These are phyloP conservation scores for Cephus cinctus DNA, from an alignment of 1,140 invertebrate species.

Conservation along the genomic window DNA sequence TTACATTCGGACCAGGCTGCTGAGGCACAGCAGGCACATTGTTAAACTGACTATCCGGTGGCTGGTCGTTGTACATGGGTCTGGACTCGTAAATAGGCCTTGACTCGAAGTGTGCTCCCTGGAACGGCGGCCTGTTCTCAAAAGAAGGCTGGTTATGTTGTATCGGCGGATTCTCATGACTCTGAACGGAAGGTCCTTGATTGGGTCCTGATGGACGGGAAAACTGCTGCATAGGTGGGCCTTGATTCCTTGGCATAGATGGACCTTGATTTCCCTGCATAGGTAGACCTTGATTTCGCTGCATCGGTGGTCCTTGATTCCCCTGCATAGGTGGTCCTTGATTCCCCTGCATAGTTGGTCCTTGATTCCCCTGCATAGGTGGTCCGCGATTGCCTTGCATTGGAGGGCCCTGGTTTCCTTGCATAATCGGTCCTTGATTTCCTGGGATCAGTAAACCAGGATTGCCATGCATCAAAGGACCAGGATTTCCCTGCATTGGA, in stretches of 20 bases:
- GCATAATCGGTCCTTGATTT: constrained; percentile 22
- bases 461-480: constrained; percentile 29
- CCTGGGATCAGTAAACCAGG: constrained; percentile 25
- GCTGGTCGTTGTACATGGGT: constrained; percentile 27
- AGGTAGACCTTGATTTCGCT: constrained; percentile 17
- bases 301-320: constrained; percentile 30
- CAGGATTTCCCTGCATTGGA: constrained; percentile 2
- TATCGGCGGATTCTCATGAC: constrained; percentile 27
- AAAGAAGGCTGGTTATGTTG: constrained; percentile 29
- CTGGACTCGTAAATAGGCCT: constrained; percentile 34
- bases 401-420: not conserved
- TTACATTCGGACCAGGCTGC: constrained; percentile 20
- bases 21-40: constrained; percentile 17
- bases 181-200: constrained; percentile 8
- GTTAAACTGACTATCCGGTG: constrained; percentile 25
- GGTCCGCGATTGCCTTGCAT: not conserved
- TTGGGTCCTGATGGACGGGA: too few species aligned
- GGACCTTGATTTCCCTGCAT: constrained; percentile 6
- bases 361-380: constrained; percentile 15
- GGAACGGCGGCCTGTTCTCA: constrained; percentile 40
- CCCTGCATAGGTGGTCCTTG: constrained; percentile 10
- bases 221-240: constrained; percentile 22
- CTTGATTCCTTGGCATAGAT: constrained; percentile 23
- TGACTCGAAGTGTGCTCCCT: constrained; percentile 31
- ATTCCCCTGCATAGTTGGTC: constrained; percentile 8